Percentiles rank a stretch among this genome's conserved stretches.
Conservation (phyloP, 2,797 vertebrate species). For the Acanthiza pusilla region DNA sequence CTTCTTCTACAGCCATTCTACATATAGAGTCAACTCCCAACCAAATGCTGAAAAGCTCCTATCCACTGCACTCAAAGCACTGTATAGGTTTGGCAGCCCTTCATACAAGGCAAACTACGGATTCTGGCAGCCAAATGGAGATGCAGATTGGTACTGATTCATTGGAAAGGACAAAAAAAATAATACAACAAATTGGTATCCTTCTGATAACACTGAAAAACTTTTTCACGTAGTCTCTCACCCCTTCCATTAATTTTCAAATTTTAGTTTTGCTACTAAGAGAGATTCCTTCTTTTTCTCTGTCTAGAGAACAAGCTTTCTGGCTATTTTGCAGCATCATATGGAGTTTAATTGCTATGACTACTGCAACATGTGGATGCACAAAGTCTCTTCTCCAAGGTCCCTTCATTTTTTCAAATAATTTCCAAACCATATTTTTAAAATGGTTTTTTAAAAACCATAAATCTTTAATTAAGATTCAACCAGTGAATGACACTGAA, state of each 20-base stretch:
- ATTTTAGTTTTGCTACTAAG: neutral
- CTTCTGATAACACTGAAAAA: neutral
- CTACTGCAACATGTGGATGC: neutral
- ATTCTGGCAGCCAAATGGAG: neutral
- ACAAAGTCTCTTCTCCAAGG: neutral
- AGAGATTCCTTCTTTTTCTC: neutral
- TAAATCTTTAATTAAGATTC: neutral
- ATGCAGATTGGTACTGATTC: neutral
- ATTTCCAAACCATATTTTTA: neutral
- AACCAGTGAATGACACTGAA: neutral
- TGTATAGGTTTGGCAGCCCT: neutral
- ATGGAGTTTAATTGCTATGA: neutral
- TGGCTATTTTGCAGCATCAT: neutral
- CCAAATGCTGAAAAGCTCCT: neutral
- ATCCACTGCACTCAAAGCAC: neutral
- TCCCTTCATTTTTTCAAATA: neutral
- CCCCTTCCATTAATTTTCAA: neutral
- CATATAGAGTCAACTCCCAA: accelerated
- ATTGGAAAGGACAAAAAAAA: neutral
- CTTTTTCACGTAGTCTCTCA: neutral
- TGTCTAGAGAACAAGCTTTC: neutral
- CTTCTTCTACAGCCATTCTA: neutral
- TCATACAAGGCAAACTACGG: neutral
- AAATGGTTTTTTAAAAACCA: too few relatives aligned
- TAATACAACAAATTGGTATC: neutral